These are phyloP conservation scores for Tetraodon nigroviridis DNA, from an alignment of 2,113 vertebrate species.

Conservation along the genomic window DNA sequence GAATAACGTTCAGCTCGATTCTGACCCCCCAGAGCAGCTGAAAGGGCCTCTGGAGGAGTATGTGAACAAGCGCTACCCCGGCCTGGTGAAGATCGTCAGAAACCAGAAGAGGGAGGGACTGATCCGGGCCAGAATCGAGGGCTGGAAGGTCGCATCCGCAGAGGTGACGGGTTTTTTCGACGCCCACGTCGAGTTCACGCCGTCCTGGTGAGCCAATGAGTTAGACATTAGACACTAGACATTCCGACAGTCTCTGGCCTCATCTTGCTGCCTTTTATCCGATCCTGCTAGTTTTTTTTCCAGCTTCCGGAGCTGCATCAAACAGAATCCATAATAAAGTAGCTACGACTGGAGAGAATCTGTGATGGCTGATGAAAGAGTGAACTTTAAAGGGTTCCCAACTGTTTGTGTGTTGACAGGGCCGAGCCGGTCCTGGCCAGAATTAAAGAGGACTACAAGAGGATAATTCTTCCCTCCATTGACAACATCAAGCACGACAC, in stretches of 20 bases:
- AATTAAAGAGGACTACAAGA: slow-evolving; percentile 87
- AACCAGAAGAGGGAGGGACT: slow-evolving; percentile 94
- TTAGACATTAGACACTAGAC: neutral
- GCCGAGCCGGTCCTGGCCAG: slow-evolving; percentile 90
- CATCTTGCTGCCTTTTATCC: neutral
- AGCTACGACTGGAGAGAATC: slow-evolving; percentile 14
- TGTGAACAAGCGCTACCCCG: slow-evolving; percentile 91
- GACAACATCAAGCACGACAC: slow-evolving; percentile 97
- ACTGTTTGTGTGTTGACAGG: slow-evolving; percentile 68
- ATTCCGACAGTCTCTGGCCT: neutral
- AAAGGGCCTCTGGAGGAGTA: slow-evolving; percentile 93
- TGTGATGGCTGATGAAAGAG: neutral
- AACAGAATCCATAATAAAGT: slow-evolving; percentile 46
- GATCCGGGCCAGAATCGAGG: slow-evolving; percentile 92
- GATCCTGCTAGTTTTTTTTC: neutral
- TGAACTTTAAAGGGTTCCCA: neutral
- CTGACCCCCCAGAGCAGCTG: slow-evolving; percentile 81
- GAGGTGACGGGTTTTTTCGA: slow-evolving; percentile 95
- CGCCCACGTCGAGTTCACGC: slow-evolving; percentile 95
- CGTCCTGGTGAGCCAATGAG: slow-evolving; percentile 82
- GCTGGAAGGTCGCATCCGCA: slow-evolving; percentile 91
- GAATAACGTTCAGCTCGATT: neutral
- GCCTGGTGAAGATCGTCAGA: slow-evolving; percentile 93
- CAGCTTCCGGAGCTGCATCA: slow-evolving; percentile 33
- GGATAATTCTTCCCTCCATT: slow-evolving; percentile 92